Evolutionary conservation across 2,888 invertebrate genomes (phyloP), one percentile per base, ranked within the genome.

Genomic region (Melinaea marsaeus): DNA sequence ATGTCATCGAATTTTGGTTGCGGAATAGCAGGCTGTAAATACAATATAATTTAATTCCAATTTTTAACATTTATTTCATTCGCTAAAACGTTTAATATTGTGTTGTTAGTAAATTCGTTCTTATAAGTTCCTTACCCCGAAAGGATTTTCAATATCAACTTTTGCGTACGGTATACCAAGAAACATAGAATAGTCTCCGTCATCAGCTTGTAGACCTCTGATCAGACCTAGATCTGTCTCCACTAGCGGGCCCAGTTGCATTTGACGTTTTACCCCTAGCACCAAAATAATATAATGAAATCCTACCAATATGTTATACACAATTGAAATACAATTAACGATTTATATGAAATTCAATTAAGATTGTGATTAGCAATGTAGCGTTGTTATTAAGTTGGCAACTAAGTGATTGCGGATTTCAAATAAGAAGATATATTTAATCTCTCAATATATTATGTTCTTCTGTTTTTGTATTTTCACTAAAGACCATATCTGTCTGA

Each of bases 101-200:
- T 22, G 22, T 22, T 22, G 22, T 22, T 22, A 22, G 22, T 22
- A 22, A 22, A 22, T 22, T 22, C 22, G 1, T 22, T 22, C 1
- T 22, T 22, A 22, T 22, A 22, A 42, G 42, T 51, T 51, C 77
- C 83, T 78, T 68, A 87, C 87, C 68, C 84, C 85, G 73, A 88
- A 88, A 45, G 85, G 84, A 70, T 83, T 81, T 13, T 46, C 67
- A 37, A 61, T 64, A 55, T 84, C 69, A 0, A 85, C 78, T 13
- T 68, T 74, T 11, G 79, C 85, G 45, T 82, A 85, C 0, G 85
- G 85, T 72, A 85, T 83, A 6, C 84, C 85, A 72, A 85, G 72
- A 56, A 81, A 85, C 81, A 83, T 83, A 4, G 79, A 73, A 62
- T 83, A 80, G 51, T 76, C 74, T 0, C 84, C 84, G 71, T 84